Base-by-base conservation (phyloP, 2,113 vertebrate species). In the Gambusia holbrooki region DNA sequence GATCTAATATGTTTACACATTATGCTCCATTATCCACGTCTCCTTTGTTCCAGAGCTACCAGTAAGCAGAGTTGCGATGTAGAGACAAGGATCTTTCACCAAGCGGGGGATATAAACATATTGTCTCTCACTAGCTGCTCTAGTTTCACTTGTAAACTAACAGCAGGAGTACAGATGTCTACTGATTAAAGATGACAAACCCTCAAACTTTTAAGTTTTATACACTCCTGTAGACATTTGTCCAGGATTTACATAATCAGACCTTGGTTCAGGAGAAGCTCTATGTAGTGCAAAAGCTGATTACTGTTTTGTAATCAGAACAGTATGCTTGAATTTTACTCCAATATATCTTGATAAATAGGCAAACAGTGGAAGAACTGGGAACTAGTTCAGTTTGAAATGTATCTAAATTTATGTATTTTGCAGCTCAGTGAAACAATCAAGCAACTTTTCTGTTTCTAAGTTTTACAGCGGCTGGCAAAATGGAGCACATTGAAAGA, bases 1-100 rank as follows among this genome's bases (percentile, higher is more conserved):
- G 80, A 84, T 85, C 80, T 88, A 82, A 88, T 80, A 80, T 85
- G 88, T 87, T 90, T 84, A 84, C 77, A 85, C 84, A 88, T 85
- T 68, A 70, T 84, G 86, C 84, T 88, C 84, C 86, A 81, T 87
- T 87, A 85, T 88, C 84, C 85, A 84, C 75, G 82, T 84, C 87
- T 73, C 83, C 82, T 85, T 82, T 71, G 71, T 80, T 82, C 70
- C 40, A 62, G 87, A 79, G 83, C 77, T 73, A 81, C 71, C 88
- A 58, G 77, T 86, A 83, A 88, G 74, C 84, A 80, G 80, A 64
- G 85, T 79, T 4, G 76, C 51, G 77, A 0, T 1, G 73, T 35
- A 29, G 82, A 71, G 64, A 69, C 66, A 28, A n/a, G 62, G 25
- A 66, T 48, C 6, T 30, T 45, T 32, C 28, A 25, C 71, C 6